A percentile compares a stretch with the other conserved stretches of the same genome.
Conservation (phyloP, 2,888 invertebrate genomes). For the Erynnis tages region DNA sequence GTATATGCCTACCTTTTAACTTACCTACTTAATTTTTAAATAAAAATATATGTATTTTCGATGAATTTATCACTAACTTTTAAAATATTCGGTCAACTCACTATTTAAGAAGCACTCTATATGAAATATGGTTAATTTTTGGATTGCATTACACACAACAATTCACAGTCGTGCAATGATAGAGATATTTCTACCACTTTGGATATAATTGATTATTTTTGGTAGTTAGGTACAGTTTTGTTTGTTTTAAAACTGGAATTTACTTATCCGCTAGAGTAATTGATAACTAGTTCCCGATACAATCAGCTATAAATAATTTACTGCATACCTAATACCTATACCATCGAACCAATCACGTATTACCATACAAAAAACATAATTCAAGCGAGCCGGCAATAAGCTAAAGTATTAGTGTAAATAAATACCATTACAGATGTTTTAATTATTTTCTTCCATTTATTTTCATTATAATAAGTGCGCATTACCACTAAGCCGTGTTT, state of each 20-base stretch:
- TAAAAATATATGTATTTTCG: no score
- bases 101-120: no score
- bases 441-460: conserved; percentile 27
- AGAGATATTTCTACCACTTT: no score
- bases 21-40: no score
- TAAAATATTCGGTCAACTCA: no score
- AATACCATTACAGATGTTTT: conserved; percentile 27
- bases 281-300: conserved; percentile 24
- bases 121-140: no score
- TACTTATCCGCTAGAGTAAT: conserved; percentile 12
- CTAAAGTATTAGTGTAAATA: conserved; percentile 23
- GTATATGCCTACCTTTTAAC: no score
- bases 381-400: conserved; percentile 17
- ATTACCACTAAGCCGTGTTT: conserved; percentile 31
- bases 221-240: no score
- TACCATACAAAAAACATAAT: conserved; percentile 26
- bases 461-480: conserved; percentile 25
- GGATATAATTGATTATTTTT: no score
- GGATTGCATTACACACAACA: no score
- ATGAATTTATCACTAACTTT: no score
- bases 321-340: conserved; percentile 21
- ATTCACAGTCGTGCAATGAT: no score
- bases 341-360: conserved; percentile 22
- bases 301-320: conserved; percentile 26
- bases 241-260: conserved; percentile 10